Base-by-base conservation (phyloP, 2,113 vertebrate species). In the Phaethon lepturus region DNA sequence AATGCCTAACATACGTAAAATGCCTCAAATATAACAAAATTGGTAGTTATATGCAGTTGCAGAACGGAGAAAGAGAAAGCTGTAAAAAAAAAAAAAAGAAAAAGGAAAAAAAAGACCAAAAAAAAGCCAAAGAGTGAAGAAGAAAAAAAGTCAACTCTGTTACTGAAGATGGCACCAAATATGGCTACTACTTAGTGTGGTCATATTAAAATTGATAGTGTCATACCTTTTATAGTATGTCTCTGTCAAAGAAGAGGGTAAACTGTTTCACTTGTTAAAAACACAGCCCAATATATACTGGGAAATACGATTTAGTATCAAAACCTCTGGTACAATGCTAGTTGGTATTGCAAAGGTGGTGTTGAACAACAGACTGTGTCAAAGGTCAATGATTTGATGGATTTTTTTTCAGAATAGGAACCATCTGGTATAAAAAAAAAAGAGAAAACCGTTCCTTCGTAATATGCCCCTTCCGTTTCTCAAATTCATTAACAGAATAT, bases 381-480 rank as follows among this genome's bases (percentile, higher is more conserved):
- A 47, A 80, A 31, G 5, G 82, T 50, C 13, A 64, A 1, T 40
- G 10, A 22, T 44, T 44, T 2, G 0, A 14, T 62, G 14, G 18
- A 22, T 35, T 69, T 78, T 76, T 86, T 89, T 47, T 35, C 38
- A 69, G 35, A 73, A 79, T 11, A 86, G 9, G 5, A 86, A 25
- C 3, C 0, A 0, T 19, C 10, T 6, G 1, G 14, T 45, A 53
- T 7, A 23, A 72, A 82, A 90, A 56, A 75, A 28, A 5, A 1
- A n/a, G 71, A 52, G 28, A 50, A 52, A 45, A 26, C 0, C 6
- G 17, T 73, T 80, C 24, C 60, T 86, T 18, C 10, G 3, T 50
- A 79, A 80, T 29, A 80, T 55, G 4, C 1, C 7, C 9, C 50
- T n/a, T 84, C 9, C 2, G 0, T 69, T 91, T 83, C 45, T 72